Evolutionary conservation across 2,888 invertebrate species (phyloP), one percentile per base, ranked within the genome.

Genomic region (Melanotus villosus): DNA sequence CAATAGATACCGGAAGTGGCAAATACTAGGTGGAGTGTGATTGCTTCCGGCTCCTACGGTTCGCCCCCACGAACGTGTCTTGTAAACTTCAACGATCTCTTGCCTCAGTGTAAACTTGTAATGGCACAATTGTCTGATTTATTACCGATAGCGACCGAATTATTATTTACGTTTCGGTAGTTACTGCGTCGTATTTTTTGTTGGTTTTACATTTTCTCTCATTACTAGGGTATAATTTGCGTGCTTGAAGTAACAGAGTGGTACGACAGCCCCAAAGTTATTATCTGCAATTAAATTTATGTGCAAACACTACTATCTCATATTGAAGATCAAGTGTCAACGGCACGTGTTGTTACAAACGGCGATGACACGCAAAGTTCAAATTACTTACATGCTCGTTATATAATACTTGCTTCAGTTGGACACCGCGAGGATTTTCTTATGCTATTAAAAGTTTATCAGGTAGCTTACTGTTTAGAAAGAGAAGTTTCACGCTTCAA

Each of bases 341-440:
- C 30, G 32, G 32, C 52, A 52, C 52, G 52, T 52, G 52, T 52
- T 21, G n/a, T 47, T 23, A 47, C 23, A 47, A 47, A 47, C 47
- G 10, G 21, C 47, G 14, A 50, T 52, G 52, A 16, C 52, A 52
- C 32, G 52, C 52, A 30, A 52, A 26, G 30, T 12, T 23, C 52
- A 30, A 52, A 52, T 52, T 52, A 52, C 52, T 14, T 45, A 45
- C 45, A 10, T 19, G n/a, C 10, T 16, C 14, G 50, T 26, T 26
- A 26, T 30, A 19, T 26, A 21, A n/a, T n/a, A n/a, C 23, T 14
- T 9, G 2, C 12, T n/a, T 9, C 36, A 38, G 5, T 2, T 5
- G 2, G 12, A 14, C 10, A 38, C 26, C n/a, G n/a, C n/a, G n/a
- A n/a, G n/a, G n/a, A n/a, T n/a, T n/a, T n/a, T n/a, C n/a, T n/a